phyloP scores from a whole-genome alignment of 2,888 invertebrate genomes.

The Bellardia pandia region DNA sequence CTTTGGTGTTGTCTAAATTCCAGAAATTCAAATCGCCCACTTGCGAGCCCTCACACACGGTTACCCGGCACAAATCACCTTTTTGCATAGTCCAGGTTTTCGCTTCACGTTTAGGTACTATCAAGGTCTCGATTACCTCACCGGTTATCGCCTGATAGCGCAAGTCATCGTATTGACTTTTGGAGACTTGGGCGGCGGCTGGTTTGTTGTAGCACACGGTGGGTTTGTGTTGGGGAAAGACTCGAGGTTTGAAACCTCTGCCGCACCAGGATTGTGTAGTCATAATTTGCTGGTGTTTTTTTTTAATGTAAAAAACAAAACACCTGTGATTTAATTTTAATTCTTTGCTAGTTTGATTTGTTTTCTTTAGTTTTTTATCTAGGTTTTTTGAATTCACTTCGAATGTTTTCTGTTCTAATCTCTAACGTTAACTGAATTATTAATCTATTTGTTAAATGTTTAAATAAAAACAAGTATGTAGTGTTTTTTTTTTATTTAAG shows the following conservation, averaged over 20 bases:
- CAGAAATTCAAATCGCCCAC: constrained; percentile 85
- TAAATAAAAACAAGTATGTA: neutral
- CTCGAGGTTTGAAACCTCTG: constrained; percentile 78
- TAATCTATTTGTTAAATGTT: constrained; percentile 3
- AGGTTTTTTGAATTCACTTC: neutral
- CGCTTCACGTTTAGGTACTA: constrained; percentile 83
- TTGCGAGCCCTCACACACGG: constrained; percentile 84
- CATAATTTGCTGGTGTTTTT: constrained; percentile 25
- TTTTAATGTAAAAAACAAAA: neutral
- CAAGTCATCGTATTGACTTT: constrained; percentile 81
- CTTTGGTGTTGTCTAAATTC: constrained; percentile 84
- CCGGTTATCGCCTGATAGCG: constrained; percentile 81
- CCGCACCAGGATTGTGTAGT: constrained; percentile 80
- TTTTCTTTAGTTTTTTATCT: neutral
- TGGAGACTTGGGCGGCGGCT: constrained; percentile 79
- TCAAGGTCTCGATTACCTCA: constrained; percentile 78
- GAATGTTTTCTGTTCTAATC: constrained; percentile 19
- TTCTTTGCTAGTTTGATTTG: neutral
- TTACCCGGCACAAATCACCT: constrained; percentile 84
- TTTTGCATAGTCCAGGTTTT: constrained; percentile 83
- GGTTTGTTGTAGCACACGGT: constrained; percentile 83
- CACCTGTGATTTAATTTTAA: neutral
- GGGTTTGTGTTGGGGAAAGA: constrained; percentile 79
- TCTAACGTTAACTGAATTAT: constrained; percentile 28
- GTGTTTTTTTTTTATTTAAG: neutral